A percentile compares a stretch with the other conserved stretches of the same genome.
Evolutionary conservation across 2,113 vertebrate genomes (phyloP).

Genomic region (Syrmaticus mikado): DNA sequence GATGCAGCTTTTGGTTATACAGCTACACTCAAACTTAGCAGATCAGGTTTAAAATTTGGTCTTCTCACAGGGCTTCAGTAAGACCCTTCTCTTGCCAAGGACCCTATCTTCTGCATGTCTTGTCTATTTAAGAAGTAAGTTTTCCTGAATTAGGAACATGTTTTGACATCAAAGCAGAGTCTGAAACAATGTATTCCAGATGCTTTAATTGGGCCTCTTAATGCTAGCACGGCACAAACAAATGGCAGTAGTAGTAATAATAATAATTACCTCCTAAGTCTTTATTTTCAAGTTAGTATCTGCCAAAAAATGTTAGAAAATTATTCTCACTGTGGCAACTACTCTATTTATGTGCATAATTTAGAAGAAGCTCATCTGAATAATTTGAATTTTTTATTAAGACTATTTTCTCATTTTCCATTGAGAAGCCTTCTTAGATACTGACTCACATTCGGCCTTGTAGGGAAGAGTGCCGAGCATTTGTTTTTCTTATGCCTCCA

Average conservation of each 20-base stretch:
- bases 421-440: constrained; percentile 51
- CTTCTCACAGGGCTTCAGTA: neutral
- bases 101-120: neutral
- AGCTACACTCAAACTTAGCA: neutral
- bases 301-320: constrained; percentile 60
- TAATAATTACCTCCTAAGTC: constrained; percentile 38
- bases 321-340: constrained; percentile 63
- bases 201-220: neutral
- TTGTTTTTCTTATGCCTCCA: constrained; percentile 62
- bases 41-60: neutral
- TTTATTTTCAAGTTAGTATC: constrained; percentile 60
- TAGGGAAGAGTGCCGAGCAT: constrained; percentile 46
- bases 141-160: neutral
- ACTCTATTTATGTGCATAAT: constrained; percentile 47
- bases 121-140: neutral
- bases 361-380: constrained; percentile 58
- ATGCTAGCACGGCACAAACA: constrained; percentile 44
- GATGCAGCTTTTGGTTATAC: neutral
- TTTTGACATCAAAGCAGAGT: neutral
- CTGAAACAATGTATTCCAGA: neutral
- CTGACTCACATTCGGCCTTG: constrained; percentile 48
- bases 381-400: constrained; percentile 70
- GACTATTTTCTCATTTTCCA: constrained; percentile 65
- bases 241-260: constrained; percentile 38
- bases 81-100: neutral